A percentile compares a stretch with the other conserved stretches of the same genome.
These are phyloP conservation scores for Unio pictorum DNA, from an alignment of 2,888 invertebrate species.

Conservation along the genomic window DNA sequence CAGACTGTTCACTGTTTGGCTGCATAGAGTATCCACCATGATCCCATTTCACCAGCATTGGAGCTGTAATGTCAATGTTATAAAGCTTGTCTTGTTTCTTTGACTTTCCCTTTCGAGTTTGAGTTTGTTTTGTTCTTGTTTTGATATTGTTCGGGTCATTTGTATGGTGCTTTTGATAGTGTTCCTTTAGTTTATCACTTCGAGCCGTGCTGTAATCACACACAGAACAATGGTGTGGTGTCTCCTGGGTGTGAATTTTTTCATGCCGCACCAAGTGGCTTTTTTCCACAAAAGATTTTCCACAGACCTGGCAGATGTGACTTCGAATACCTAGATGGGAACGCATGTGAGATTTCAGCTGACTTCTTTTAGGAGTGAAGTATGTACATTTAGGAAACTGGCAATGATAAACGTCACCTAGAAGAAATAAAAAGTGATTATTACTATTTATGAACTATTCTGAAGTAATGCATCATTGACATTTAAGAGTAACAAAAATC, in stretches of 20 bases:
- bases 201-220: slow-evolving; percentile 80
- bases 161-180: slow-evolving; percentile 72
- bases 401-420: slow-evolving; percentile 78
- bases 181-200: slow-evolving; percentile 79
- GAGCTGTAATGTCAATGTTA: slow-evolving; percentile 12
- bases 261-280: slow-evolving; percentile 80
- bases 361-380: slow-evolving; percentile 78
- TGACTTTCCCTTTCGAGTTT: slow-evolving; percentile 6
- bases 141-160: slow-evolving; percentile 24
- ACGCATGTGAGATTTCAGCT: slow-evolving; percentile 78
- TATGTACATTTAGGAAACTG: slow-evolving; percentile 78
- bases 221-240: slow-evolving; percentile 78
- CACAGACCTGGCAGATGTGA: slow-evolving; percentile 77
- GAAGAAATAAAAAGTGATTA: slow-evolving; percentile 9
- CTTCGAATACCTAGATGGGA: slow-evolving; percentile 75
- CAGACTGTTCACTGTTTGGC: slow-evolving; percentile 5
- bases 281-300: slow-evolving; percentile 79
- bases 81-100: slow-evolving; percentile 5
- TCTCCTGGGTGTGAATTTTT: slow-evolving; percentile 78
- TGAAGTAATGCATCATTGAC: too few species aligned
- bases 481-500: too few species aligned
- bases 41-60: slow-evolving; percentile 34
- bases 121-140: slow-evolving; percentile 15
- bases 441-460: background rate
- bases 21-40: slow-evolving; percentile 38